Conservation (phyloP, 2,888 invertebrate genomes). For the Maniola hyperantus region DNA sequence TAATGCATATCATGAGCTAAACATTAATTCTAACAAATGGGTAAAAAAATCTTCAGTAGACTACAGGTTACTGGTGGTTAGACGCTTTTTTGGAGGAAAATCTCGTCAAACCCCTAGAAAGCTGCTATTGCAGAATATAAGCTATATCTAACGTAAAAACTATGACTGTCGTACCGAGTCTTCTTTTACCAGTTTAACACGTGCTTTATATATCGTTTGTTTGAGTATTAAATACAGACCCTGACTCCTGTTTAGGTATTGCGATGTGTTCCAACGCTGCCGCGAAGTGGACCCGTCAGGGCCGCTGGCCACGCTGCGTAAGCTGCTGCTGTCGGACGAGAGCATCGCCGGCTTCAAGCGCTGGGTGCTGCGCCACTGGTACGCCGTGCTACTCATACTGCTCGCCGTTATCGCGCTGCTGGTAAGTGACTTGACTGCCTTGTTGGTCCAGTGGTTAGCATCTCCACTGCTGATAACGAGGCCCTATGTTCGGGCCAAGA, state of each 20-base stretch:
- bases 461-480: too few species aligned
- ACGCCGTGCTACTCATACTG: conserved; percentile 90
- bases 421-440: conserved; percentile 84
- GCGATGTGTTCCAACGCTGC: conserved; percentile 88
- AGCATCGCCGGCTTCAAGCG: conserved; percentile 93
- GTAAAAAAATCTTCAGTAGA: too few species aligned
- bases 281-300: conserved; percentile 97
- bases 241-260: conserved; percentile 76
- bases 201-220: background rate
- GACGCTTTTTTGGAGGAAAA: too few species aligned
- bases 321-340: conserved; percentile 93
- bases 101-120: too few species aligned
- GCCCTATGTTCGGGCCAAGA: too few species aligned
- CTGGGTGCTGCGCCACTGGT: conserved; percentile 96
- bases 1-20: too few species aligned
- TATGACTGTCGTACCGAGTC: too few species aligned
- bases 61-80: too few species aligned
- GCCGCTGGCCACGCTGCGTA: conserved; percentile 93
- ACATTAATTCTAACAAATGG: too few species aligned
- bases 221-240: background rate
- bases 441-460: background rate
- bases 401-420: conserved; percentile 88
- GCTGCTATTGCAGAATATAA: too few species aligned
- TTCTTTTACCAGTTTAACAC: background rate
- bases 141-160: too few species aligned